Evolutionary conservation across 1,140 invertebrate genomes (phyloP), one percentile per base, ranked within the genome.

Genomic region (Scaptodrosophila lebanonensis): DNA sequence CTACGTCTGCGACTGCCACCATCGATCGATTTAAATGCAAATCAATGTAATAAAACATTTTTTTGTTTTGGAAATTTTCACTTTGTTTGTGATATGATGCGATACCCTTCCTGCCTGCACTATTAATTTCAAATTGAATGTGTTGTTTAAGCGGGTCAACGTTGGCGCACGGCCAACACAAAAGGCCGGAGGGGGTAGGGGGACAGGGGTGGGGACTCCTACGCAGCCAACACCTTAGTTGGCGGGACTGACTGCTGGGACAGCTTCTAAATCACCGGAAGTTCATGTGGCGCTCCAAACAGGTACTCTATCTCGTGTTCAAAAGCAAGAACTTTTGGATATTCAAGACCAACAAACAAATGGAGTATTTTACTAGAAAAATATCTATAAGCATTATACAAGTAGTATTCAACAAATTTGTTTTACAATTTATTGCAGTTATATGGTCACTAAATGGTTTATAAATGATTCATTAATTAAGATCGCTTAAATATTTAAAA

Each of bases 11-110:
- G n/a, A n/a, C n/a, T n/a, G 12, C 8, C 32, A 33, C 5, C 35
- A n/a, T n/a, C n/a, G n/a, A 82, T 79, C 75, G 76, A 79, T 79
- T 79, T 79, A 79, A 82, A 79, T 79, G 75, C 75, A 79, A 79
- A 79, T 79, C 69, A 82, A 75, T 82, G 75, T 82, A 82, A 79
- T 79, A 79, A 79, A 79, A 79, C 75, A 79, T 82, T 58, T 73
- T 73, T 69, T 53, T 49, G 38, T 44, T 47, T 58, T 15, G 2
- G 33, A 48, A 27, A 39, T 15, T 22, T 42, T 13, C 25, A 29
- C 16, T 22, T 52, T 51, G 40, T 54, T 58, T 29, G 33, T 45
- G 44, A 43, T 71, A 32, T 38, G 49, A 38, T 54, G 42, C 35
- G 59, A 51, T 64, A 47, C 40, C 44, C 29, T 51, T 51, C 43